Conservation (phyloP, 2,888 invertebrate species). For the Spilarctia lutea region DNA sequence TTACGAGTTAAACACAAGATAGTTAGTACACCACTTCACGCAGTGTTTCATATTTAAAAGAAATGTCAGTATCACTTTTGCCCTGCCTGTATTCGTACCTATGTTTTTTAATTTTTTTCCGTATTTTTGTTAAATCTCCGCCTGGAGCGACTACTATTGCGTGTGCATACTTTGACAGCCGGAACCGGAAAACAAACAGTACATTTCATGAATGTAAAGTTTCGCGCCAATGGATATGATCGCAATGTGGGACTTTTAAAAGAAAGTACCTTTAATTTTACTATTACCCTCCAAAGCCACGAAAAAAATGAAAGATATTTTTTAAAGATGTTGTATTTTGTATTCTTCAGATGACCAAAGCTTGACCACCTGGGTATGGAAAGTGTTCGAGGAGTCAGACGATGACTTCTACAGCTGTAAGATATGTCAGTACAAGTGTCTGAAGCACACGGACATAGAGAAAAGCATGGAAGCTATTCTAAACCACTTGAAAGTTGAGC, state of each 20-base stretch:
- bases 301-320: neutral
- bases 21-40: too few relatives aligned
- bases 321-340: neutral
- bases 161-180: too few relatives aligned
- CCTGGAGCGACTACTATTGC: too few relatives aligned
- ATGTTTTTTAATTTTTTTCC: too few relatives aligned
- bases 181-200: too few relatives aligned
- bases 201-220: too few relatives aligned
- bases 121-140: too few relatives aligned
- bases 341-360: conserved; percentile 63
- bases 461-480: conserved; percentile 66
- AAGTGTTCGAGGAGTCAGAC: conserved; percentile 72
- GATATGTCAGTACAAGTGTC: conserved; percentile 74
- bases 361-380: conserved; percentile 74
- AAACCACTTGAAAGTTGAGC: conserved; percentile 70
- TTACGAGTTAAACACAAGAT: too few relatives aligned
- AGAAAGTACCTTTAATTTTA: neutral
- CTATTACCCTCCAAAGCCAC: neutral
- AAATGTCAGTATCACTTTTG: too few relatives aligned
- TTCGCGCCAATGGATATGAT: too few relatives aligned
- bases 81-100: too few relatives aligned
- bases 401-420: conserved; percentile 74
- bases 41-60: too few relatives aligned
- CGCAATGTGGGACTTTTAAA: neutral
- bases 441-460: conserved; percentile 61